These are phyloP conservation scores for Sphinx pinastri DNA, from an alignment of 2,888 invertebrate species.

Conservation along the genomic window DNA sequence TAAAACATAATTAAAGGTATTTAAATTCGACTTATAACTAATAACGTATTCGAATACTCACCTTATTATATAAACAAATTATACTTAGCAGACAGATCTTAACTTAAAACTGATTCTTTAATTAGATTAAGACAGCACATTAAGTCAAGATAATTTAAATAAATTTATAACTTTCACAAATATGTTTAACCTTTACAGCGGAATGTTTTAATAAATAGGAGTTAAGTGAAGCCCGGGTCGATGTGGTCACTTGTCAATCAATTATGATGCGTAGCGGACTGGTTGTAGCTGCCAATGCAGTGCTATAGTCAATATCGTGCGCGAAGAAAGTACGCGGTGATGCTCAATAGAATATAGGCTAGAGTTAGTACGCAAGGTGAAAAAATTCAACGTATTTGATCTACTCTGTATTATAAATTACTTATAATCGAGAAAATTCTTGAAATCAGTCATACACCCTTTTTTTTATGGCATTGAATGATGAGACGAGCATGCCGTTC, in stretches of 20 bases:
- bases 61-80: background rate
- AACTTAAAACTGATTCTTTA: background rate
- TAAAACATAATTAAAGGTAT: background rate
- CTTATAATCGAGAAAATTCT: too few species aligned
- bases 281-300: background rate
- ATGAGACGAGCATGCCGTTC: too few species aligned
- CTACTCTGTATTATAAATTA: too few species aligned
- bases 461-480: too few species aligned
- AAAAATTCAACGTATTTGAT: too few species aligned
- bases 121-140: background rate
- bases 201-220: conserved; percentile 14
- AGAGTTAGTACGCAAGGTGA: too few species aligned
- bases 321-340: conserved; percentile 17
- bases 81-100: background rate
- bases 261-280: conserved; percentile 12
- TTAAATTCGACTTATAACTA: background rate
- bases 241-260: conserved; percentile 15
- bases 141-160: background rate
- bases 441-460: too few species aligned
- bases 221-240: conserved; percentile 1
- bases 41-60: background rate
- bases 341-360: background rate
- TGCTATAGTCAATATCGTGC: conserved; percentile 11
- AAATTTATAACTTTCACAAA: background rate
- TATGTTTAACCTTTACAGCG: conserved; percentile 17